A percentile compares a stretch with the other conserved stretches of the same genome.
phyloP scores from a whole-genome alignment of 1,140 invertebrate species.

The Triops longicaudatus region DNA sequence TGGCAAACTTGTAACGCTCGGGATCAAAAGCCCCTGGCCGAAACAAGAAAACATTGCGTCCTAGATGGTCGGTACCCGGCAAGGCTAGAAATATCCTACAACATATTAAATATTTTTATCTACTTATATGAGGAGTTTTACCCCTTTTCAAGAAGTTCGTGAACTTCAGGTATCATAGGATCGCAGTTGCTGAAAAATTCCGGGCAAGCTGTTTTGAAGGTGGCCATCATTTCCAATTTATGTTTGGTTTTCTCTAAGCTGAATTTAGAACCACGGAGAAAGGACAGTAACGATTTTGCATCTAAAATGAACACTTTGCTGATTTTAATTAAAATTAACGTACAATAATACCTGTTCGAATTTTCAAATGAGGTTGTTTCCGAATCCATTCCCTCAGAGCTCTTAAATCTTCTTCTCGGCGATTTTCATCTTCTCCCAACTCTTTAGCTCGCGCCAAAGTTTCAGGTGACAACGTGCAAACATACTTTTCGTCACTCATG shows the following conservation, averaged over 20 bases:
- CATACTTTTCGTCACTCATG: slow-evolving; percentile 20
- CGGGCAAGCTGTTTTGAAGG: slow-evolving; percentile 40
- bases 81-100: slow-evolving; percentile 12
- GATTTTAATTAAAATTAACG: too few relatives aligned
- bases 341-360: background rate
- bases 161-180: slow-evolving; percentile 40
- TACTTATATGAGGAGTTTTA: slow-evolving; percentile 19
- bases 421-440: slow-evolving; percentile 50
- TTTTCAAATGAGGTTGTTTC: background rate
- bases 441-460: slow-evolving; percentile 42
- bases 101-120: background rate
- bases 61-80: background rate
- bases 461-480: slow-evolving; percentile 32
- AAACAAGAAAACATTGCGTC: slow-evolving; percentile 10
- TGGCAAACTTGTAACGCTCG: background rate
- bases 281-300: slow-evolving; percentile 41
- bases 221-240: slow-evolving; percentile 45
- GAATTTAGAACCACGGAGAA: slow-evolving; percentile 48
- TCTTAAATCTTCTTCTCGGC: slow-evolving; percentile 46
- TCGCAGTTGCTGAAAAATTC: slow-evolving; percentile 44
- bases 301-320: slow-evolving; percentile 36
- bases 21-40: background rate
- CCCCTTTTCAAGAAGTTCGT: slow-evolving; percentile 38
- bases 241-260: slow-evolving; percentile 45
- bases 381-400: slow-evolving; percentile 51